A percentile compares a stretch with the other conserved stretches of the same genome.
phyloP scores from a whole-genome alignment of 2,113 vertebrate genomes.

The Alexandromys fortis region DNA sequence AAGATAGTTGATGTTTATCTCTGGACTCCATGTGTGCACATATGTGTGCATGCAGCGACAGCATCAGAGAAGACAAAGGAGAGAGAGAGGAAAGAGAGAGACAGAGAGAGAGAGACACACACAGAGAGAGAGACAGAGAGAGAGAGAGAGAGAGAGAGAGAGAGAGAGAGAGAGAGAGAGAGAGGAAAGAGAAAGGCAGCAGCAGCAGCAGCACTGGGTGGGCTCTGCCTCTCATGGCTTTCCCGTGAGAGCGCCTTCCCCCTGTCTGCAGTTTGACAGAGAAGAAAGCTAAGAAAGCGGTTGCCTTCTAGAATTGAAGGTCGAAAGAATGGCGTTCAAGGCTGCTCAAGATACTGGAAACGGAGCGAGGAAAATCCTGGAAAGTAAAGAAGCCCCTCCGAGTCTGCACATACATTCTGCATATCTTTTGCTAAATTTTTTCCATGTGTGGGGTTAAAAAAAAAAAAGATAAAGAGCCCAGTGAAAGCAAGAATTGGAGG shows the following conservation, averaged over 20 bases:
- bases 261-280: background rate
- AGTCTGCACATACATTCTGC: background rate
- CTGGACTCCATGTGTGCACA: background rate
- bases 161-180: background rate
- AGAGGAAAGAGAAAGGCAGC: background rate
- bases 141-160: background rate
- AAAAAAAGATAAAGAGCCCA: background rate
- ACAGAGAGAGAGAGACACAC: background rate
- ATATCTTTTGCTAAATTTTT: background rate
- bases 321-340: background rate
- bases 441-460: background rate
- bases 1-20: background rate
- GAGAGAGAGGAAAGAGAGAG: background rate
- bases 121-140: background rate
- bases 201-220: background rate
- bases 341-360: background rate
- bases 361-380: background rate
- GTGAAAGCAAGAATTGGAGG: background rate
- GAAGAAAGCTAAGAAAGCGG: background rate
- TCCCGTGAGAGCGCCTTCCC: fast-evolving
- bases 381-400: background rate
- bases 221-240: background rate
- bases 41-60: background rate
- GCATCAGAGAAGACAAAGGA: background rate
- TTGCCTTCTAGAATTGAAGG: background rate